Evolutionary conservation across 2,888 invertebrate genomes (phyloP).

Genomic region (Marronus borbonicus): DNA sequence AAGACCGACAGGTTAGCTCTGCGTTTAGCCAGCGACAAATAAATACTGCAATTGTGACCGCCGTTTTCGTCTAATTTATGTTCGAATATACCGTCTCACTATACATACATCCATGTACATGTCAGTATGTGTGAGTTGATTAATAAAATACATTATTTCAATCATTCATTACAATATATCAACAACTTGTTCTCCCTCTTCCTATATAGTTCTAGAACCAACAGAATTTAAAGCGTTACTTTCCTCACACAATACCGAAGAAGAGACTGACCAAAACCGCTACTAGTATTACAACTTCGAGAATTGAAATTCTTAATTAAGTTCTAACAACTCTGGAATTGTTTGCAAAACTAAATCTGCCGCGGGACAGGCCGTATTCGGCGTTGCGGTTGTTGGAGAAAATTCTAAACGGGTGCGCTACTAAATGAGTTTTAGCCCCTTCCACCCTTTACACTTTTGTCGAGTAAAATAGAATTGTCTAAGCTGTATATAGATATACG

Average conservation of each 20-base stretch:
- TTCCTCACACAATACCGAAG: not conserved
- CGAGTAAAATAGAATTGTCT: not conserved
- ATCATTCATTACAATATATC: too few relatives aligned
- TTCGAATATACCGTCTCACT: not conserved
- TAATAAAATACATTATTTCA: not conserved
- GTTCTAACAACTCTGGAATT: constrained; percentile 30
- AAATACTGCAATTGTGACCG: not conserved
- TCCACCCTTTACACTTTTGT: not conserved
- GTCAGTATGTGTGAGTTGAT: not conserved
- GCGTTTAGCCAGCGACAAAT: not conserved
- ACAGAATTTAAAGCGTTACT: not conserved
- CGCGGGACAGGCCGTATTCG: not conserved
- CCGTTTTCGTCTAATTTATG: not conserved
- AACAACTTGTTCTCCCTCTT: too few relatives aligned
- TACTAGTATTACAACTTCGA: not conserved
- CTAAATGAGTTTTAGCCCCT: constrained; percentile 1
- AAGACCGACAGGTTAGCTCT: not conserved
- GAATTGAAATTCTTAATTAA: constrained; percentile 34
- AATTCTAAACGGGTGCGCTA: constrained; percentile 18
- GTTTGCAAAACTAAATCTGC: constrained; percentile 28
- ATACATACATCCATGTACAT: not conserved
- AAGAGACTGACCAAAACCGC: not conserved
- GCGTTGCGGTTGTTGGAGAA: constrained; percentile 1
- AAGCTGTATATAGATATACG: not conserved
- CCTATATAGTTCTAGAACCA: not conserved